A percentile compares a stretch with the other conserved stretches of the same genome.
phyloP scores from a whole-genome alignment of 2,888 invertebrate genomes.

The Campoplex capitator region DNA sequence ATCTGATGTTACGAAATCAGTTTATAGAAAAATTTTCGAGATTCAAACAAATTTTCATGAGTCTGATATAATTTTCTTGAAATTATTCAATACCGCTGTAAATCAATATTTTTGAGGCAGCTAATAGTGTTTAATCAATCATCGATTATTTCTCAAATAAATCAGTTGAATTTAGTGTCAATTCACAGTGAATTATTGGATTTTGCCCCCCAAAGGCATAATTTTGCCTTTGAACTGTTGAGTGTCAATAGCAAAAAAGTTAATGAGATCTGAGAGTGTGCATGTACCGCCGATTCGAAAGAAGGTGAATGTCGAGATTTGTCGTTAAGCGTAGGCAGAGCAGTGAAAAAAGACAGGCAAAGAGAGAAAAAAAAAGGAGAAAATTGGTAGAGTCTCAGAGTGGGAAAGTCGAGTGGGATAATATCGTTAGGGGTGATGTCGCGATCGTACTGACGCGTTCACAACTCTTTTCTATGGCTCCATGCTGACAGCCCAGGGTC shows the following conservation, averaged over 20 bases:
- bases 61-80: background rate
- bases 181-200: background rate
- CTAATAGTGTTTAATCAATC: background rate
- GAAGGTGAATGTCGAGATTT: slow-evolving; percentile 50
- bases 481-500: slow-evolving; percentile 68
- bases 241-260: slow-evolving; percentile 18
- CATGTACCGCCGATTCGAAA: background rate
- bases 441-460: slow-evolving; percentile 48
- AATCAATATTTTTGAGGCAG: background rate
- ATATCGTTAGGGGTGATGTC: slow-evolving; percentile 66
- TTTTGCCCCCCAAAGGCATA: background rate
- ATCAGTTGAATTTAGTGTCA: background rate
- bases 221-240: slow-evolving; percentile 27
- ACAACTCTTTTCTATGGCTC: slow-evolving; percentile 73
- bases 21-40: background rate
- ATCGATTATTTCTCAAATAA: background rate
- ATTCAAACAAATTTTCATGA: background rate
- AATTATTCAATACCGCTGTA: background rate
- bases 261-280: slow-evolving; percentile 11
- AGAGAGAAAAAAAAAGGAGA: slow-evolving; percentile 20
- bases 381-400: slow-evolving; percentile 58
- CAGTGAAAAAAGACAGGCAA: slow-evolving; percentile 15
- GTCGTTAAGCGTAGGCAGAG: slow-evolving; percentile 1
- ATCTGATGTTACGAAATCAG: background rate
- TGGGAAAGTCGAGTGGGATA: slow-evolving; percentile 49